Conservation (phyloP, 2,113 vertebrate species). For the Halcyon senegalensis region DNA sequence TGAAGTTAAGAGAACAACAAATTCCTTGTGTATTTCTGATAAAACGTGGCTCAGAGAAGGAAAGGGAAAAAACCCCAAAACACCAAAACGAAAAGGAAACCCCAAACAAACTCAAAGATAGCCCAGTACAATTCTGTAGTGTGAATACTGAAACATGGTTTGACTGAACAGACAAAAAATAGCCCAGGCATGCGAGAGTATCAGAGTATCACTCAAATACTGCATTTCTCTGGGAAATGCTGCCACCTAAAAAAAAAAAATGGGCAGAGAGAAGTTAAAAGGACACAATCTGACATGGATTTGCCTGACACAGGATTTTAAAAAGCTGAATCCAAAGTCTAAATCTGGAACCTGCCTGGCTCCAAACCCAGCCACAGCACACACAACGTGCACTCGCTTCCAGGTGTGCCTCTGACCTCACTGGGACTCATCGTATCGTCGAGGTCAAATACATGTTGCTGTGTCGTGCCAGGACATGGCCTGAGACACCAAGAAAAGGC, state of each 20-base stretch:
- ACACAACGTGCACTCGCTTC: background rate
- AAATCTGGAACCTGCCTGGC: background rate
- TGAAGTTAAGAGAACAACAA: background rate
- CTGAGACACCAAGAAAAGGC: background rate
- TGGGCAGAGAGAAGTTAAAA: background rate
- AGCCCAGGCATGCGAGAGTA: fast-evolving
- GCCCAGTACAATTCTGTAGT: background rate
- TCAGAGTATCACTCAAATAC: fast-evolving
- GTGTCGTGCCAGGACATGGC: background rate
- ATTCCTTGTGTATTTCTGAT: fast-evolving
- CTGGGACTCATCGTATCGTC: fast-evolving
- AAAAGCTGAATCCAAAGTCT: background rate
- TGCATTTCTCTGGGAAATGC: background rate
- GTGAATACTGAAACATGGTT: background rate
- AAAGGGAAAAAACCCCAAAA: background rate
- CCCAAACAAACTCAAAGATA: background rate
- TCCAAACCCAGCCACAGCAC: background rate
- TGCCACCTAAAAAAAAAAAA: background rate
- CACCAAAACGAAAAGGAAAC: background rate
- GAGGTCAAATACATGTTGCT: background rate
- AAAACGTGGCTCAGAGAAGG: background rate
- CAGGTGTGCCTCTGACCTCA: background rate
- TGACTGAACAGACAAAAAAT: background rate
- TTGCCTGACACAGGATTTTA: background rate
- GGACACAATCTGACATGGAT: background rate